Base-by-base conservation (phyloP, 1,140 invertebrate species). In the Halyomorpha halys region DNA sequence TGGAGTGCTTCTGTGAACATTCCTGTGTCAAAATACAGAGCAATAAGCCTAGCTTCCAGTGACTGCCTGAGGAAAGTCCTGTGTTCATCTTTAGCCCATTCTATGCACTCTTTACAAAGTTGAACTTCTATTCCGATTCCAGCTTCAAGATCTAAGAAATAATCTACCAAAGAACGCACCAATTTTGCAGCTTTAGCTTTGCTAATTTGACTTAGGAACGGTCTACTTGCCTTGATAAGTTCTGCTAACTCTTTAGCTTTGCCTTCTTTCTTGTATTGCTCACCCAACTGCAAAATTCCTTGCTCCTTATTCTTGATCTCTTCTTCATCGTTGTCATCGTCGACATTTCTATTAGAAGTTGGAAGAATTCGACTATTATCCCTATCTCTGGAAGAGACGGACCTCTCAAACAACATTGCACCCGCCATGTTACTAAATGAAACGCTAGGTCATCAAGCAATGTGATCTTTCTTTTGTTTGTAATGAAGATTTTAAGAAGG, bases 181-280 rank as follows among this genome's bases (percentile, higher is more conserved):
- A 99, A 78, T 78, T 99, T 99, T 0, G 96, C 96, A 64, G 97
- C 97, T 78, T 99, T 99, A 23, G 97, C 97, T 79, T 99, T 99
- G 72, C 94, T 97, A 68, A 99, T 94, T 56, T 89, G 79, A 68
- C 86, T 86, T 13, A 99, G 80, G 75, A 98, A 98, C 6, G 95
- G 94, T 71, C 96, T 83, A 16, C 93, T 94, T 62, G 87, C 85
- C 78, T 92, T 91, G 69, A 98, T 97, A 49, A 99, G 80, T 65
- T 92, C 86, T 2, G 92, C 92, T 68, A 98, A 78, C 76, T 96
- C 93, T 76, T 93, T 90, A 65, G 91, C 92, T 74, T 95, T 93
- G 71, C 89, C 89, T 74, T 92, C 90, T 71, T 92, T 90, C 75
- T 92, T 91, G 72, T 94, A 92, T 61, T 90, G 82, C 72, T 91